These are phyloP conservation scores for Petrolisthes manimaculis DNA, from an alignment of 2,888 invertebrate species.

Conservation along the genomic window DNA sequence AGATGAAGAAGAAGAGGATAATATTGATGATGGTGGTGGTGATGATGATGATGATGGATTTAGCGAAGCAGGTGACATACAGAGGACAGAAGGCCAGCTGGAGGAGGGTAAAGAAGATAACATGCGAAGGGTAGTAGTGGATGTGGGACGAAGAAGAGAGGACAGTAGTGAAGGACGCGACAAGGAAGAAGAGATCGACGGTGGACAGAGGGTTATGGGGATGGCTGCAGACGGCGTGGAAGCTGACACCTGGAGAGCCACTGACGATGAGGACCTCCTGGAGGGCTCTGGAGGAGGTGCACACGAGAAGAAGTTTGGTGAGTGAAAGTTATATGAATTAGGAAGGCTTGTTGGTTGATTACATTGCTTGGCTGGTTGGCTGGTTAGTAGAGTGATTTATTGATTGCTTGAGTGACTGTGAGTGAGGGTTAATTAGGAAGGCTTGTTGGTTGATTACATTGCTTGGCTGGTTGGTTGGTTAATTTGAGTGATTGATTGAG, in stretches of 20 bases:
- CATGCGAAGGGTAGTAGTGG: too few relatives aligned
- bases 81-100: neutral
- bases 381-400: too few relatives aligned
- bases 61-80: neutral
- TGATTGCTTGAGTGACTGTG: too few relatives aligned
- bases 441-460: neutral
- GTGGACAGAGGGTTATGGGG: neutral
- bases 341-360: neutral
- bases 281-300: constrained; percentile 27
- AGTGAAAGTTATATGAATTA: neutral
- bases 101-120: neutral
- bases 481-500: neutral
- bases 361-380: neutral
- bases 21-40: neutral
- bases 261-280: constrained; percentile 37
- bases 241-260: constrained; percentile 16
- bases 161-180: neutral
- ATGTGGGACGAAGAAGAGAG: neutral
- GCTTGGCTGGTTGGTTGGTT: neutral
- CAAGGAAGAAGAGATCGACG: neutral
- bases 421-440: too few relatives aligned
- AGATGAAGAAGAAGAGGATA: neutral
- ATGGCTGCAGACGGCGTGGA: neutral
- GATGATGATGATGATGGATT: neutral
- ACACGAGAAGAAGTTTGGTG: constrained; percentile 29